Conservation (phyloP, 2,113 vertebrate genomes). For the Sigmodon hispidus region DNA sequence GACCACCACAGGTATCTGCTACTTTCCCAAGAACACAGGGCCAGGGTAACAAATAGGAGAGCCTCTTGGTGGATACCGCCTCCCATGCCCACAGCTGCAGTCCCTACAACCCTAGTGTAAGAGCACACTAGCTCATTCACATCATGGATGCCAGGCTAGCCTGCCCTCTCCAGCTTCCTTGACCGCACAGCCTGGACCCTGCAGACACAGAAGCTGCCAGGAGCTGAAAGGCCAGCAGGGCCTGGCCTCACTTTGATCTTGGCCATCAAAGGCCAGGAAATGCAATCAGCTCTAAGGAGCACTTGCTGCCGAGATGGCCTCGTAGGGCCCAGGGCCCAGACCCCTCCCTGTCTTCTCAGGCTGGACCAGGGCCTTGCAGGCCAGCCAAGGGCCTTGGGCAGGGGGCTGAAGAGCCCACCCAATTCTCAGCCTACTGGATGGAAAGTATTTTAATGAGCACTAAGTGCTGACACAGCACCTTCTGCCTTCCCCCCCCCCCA, state of each 20-base stretch:
- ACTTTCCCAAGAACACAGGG: background rate
- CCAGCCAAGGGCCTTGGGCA: slow-evolving; percentile 39
- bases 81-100: background rate
- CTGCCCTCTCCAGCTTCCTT: background rate
- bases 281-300: slow-evolving; percentile 69
- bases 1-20: background rate
- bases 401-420: slow-evolving; percentile 43
- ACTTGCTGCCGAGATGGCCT: slow-evolving; percentile 61
- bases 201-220: slow-evolving; percentile 36
- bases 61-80: background rate
- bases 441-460: slow-evolving; percentile 67
- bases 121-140: background rate
- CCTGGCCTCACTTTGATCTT: slow-evolving; percentile 64
- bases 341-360: slow-evolving; percentile 9
- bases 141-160: slow-evolving; percentile 27
- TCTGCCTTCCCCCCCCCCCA: slow-evolving; percentile 43
- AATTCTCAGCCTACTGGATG: background rate
- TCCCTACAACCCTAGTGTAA: background rate
- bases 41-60: background rate
- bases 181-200: slow-evolving; percentile 49
- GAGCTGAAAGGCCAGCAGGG: slow-evolving; percentile 16
- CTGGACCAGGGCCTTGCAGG: background rate
- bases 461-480: slow-evolving; percentile 67
- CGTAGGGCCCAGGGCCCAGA: slow-evolving; percentile 51
- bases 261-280: slow-evolving; percentile 79